Evolutionary conservation across 1,140 invertebrate genomes (phyloP).

Genomic region (Drosophila auraria): DNA sequence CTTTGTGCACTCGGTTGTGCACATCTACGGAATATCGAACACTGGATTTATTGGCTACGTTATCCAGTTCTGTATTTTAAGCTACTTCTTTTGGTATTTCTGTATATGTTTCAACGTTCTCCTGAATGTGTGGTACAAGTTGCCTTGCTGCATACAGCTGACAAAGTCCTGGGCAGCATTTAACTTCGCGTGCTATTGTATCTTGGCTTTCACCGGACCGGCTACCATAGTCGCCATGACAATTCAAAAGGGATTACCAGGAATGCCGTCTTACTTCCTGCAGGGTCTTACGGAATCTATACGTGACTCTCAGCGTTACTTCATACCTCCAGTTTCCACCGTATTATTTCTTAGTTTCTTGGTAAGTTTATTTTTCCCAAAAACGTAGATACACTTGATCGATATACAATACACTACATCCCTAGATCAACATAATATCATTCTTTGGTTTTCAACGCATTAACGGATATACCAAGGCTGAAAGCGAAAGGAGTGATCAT

Average conservation of each 20-base stretch:
- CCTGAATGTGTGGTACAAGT: constrained; percentile 76
- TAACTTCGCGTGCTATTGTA: constrained; percentile 63
- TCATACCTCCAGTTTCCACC: constrained; percentile 80
- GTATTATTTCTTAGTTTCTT: constrained; percentile 71
- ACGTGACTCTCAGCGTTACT: constrained; percentile 78
- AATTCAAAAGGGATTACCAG: constrained; percentile 73
- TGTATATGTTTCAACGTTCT: constrained; percentile 79
- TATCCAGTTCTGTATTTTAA: constrained; percentile 78
- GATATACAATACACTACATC: too few species aligned
- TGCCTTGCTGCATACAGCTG: constrained; percentile 64
- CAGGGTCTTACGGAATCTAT: constrained; percentile 82
- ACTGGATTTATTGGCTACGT: constrained; percentile 73
- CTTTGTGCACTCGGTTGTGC: constrained; percentile 79
- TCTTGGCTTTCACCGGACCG: constrained; percentile 57
- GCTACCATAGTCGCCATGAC: constrained; percentile 68
- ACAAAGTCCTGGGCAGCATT: constrained; percentile 47
- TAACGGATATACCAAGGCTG: constrained; percentile 36
- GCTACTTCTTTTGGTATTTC: constrained; percentile 81
- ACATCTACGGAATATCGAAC: constrained; percentile 66
- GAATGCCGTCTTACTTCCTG: constrained; percentile 83
- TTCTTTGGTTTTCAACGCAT: constrained; percentile 83
- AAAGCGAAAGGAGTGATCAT: constrained; percentile 40
- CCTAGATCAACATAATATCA: constrained; percentile 59
- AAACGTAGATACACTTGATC: neutral
- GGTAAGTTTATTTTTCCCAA: constrained; percentile 23